These are phyloP conservation scores for Apodemia duryi DNA, from an alignment of 2,888 invertebrate genomes.

Conservation along the genomic window DNA sequence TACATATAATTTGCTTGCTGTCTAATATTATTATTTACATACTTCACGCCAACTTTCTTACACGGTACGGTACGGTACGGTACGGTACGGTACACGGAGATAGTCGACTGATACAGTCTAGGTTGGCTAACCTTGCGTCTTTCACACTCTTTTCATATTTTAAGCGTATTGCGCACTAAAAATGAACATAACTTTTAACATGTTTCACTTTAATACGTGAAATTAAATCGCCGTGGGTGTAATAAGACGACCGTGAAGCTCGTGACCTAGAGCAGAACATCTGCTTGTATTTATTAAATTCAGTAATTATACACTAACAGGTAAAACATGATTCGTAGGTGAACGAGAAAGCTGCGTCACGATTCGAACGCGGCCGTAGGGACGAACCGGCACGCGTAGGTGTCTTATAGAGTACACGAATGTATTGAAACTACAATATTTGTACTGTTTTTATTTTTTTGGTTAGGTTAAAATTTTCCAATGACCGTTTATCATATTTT, in stretches of 20 bases:
- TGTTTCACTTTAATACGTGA: neutral
- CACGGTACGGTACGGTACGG: no score
- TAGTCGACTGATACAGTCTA: neutral
- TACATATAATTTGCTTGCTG: no score
- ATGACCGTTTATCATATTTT: no score
- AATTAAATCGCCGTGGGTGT: neutral
- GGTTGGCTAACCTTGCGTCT: neutral
- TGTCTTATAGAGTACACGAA: neutral
- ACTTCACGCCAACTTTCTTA: no score
- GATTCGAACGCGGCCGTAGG: neutral
- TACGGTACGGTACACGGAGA: no score
- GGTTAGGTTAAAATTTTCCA: no score
- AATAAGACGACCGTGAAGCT: neutral
- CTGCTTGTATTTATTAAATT: conserved; percentile 11
- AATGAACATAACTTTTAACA: neutral
- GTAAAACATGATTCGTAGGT: conserved; percentile 3
- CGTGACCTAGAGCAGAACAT: neutral
- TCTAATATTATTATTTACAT: no score
- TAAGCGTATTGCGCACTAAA: neutral
- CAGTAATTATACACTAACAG: conserved; percentile 9
- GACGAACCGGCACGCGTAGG: neutral
- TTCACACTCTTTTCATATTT: neutral
- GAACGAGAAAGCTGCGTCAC: conserved; percentile 10
- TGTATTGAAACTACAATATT: neutral
- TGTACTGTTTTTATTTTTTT: no score